phyloP scores from a whole-genome alignment of 1,140 invertebrate species.

The Geopemphigus sp. region DNA sequence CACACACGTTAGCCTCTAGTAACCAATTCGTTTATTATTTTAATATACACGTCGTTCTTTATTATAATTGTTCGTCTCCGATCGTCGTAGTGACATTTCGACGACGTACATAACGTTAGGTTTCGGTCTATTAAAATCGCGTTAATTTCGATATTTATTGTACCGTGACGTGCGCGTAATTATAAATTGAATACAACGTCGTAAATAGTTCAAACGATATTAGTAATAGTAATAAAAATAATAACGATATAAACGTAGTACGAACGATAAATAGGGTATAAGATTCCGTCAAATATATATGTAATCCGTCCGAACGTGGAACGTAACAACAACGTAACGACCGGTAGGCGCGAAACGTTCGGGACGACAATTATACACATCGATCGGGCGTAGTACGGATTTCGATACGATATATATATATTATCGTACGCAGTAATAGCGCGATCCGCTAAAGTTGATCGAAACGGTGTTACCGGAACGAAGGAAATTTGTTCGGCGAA shows the following conservation, averaged over 20 bases:
- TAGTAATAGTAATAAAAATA: conserved; percentile 12
- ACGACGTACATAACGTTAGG: conserved; percentile 14
- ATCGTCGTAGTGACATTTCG: conserved; percentile 7
- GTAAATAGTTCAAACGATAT: conserved; percentile 3
- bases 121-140: not conserved
- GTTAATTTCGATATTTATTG: conserved; percentile 21
- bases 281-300: not conserved
- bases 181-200: conserved; percentile 16
- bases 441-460: too few relatives aligned
- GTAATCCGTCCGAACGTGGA: not conserved
- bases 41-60: not conserved
- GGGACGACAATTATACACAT: not conserved
- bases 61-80: not conserved
- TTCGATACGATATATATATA: too few relatives aligned
- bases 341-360: not conserved
- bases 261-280: conserved; percentile 16
- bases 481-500: too few relatives aligned
- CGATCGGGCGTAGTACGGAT: not conserved
- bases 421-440: too few relatives aligned
- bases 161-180: too few relatives aligned
- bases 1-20: conserved; percentile 24
- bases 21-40: conserved; percentile 28
- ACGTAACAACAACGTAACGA: not conserved
- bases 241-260: not conserved
- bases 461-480: too few relatives aligned